Evolutionary conservation across 2,888 invertebrate genomes (phyloP).

Genomic region (Eustalomyia histrio): DNA sequence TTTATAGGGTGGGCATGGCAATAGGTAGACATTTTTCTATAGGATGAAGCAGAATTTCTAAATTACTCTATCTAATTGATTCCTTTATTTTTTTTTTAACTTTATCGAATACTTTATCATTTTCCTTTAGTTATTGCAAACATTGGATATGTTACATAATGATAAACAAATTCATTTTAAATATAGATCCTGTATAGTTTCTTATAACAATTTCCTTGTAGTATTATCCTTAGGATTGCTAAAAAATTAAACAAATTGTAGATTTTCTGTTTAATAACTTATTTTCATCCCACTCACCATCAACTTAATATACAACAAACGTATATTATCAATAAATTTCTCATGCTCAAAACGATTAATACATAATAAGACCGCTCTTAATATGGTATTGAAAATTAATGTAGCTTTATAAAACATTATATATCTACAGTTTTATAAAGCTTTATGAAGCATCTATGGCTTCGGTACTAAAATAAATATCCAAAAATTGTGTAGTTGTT

Average conservation of each 20-base stretch:
- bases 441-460: constrained; percentile 72
- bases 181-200: constrained; percentile 68
- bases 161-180: constrained; percentile 71
- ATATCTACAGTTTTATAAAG: too few relatives aligned
- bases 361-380: constrained; percentile 69
- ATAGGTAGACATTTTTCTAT: too few relatives aligned
- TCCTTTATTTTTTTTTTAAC: too few relatives aligned
- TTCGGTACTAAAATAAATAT: constrained; percentile 70
- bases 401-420: constrained; percentile 72
- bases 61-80: too few relatives aligned
- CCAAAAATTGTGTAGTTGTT: constrained; percentile 71
- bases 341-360: constrained; percentile 71
- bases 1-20: too few relatives aligned
- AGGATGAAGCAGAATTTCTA: too few relatives aligned
- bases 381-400: constrained; percentile 71
- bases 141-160: constrained; percentile 72
- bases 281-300: constrained; percentile 59
- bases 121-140: constrained; percentile 70
- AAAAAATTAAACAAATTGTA: background rate
- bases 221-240: constrained; percentile 68
- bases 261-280: background rate
- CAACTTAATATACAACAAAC: constrained; percentile 68
- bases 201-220: constrained; percentile 65
- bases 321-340: constrained; percentile 68
- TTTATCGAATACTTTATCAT: background rate